These are phyloP conservation scores for Cyanoramphus novaezelandiae DNA, from an alignment of 2,113 vertebrate genomes.

Conservation along the genomic window DNA sequence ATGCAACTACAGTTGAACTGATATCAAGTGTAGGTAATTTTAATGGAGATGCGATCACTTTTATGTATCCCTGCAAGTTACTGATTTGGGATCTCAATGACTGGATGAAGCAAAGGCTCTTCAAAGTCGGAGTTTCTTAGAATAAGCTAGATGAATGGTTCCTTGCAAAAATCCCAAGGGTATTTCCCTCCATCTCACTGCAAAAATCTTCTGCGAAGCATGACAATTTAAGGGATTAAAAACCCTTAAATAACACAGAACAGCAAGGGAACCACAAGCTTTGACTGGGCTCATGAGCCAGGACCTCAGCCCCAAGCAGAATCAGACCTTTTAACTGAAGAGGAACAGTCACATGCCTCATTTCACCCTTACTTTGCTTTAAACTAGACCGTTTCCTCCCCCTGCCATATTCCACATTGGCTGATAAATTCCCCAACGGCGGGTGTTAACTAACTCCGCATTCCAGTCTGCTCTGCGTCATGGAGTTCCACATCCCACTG, in stretches of 20 bases:
- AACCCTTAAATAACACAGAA: neutral
- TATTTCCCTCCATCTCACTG: neutral
- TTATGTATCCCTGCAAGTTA: neutral
- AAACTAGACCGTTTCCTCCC: constrained; percentile 35
- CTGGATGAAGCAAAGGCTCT: neutral
- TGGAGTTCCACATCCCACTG: constrained; percentile 71
- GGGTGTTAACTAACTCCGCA: constrained; percentile 72
- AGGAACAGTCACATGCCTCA: constrained; percentile 61
- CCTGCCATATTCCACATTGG: constrained; percentile 52
- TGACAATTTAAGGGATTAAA: neutral
- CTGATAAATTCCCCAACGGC: constrained; percentile 67
- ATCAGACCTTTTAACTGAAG: constrained; percentile 42
- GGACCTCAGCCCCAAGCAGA: constrained; percentile 6
- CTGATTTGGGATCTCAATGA: neutral
- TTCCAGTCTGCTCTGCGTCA: constrained; percentile 75
- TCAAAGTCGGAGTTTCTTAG: neutral
- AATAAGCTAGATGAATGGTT: neutral
- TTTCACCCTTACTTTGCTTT: constrained; percentile 60
- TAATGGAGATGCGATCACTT: neutral
- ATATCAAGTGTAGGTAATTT: constrained; percentile 5
- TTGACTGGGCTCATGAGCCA: neutral
- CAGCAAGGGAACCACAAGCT: neutral
- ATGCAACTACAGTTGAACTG: constrained; percentile 13
- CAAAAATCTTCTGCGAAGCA: neutral
- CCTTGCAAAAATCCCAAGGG: neutral